Base-by-base conservation (phyloP, 2,888 invertebrate species). In the Noctua janthe region DNA sequence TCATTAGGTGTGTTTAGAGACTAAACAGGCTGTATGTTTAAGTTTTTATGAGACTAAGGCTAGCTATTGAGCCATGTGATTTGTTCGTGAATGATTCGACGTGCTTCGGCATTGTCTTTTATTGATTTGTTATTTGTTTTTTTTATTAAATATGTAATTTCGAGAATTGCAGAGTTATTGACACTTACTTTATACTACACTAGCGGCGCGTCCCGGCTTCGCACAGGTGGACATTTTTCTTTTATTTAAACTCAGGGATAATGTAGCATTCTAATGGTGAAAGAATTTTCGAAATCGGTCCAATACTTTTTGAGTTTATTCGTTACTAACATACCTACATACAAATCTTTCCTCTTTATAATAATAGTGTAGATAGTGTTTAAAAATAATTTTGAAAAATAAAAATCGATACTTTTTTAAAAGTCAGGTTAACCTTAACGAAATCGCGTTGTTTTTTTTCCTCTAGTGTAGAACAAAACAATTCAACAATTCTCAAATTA, bases 1-100 rank as follows among this genome's bases (percentile, higher is more conserved):
- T 86, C 71, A 78, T 81, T 70, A 84, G 73, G 51, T 71, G 67
- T 77, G 59, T 85, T 85, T 87, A 80, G 82, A 90, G 89, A 82
- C 84, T 86, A 73, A 49, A 70, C 64, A 71, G 67, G 59, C 73
- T 71, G 71, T 78, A 76, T 56, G 71, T 74, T 69, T 49, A 88
- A 43, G 77, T 86, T 82, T 84, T 82, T 80, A 88, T 76, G 76
- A 71, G 71, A 80, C 87, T 74, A 80, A 80, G 66, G 73, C 71
- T 69, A 69, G 74, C 69, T 75, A 74, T 69, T 84, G 78, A 72
- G 80, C 78, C 87, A 90, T 82, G 84, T 82, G 71, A 72, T 77
- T 70, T 49, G 74, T 49, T 83, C 90, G 88, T 90, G 89, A 87
- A 82, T 79, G 49, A 74, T 71, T 80, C 67, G 79, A 39, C 62